Percentiles rank a stretch among this genome's conserved stretches.
phyloP scores from a whole-genome alignment of 2,888 invertebrate genomes.

The Plebejus argus region DNA sequence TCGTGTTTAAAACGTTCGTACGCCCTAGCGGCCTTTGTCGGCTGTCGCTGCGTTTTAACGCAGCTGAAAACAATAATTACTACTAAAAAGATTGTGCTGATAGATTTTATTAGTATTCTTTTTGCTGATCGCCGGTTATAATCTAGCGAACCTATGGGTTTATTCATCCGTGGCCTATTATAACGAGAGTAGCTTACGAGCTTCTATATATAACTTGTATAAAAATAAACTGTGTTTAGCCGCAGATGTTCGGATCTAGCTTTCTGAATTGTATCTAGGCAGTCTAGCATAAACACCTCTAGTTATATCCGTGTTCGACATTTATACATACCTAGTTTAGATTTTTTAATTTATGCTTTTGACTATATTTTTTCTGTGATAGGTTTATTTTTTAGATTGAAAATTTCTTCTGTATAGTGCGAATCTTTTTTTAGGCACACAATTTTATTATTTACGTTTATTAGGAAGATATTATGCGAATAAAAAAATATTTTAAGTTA shows the following conservation, averaged over 20 bases:
- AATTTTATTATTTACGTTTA: conserved; percentile 5
- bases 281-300: not conserved
- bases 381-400: not conserved
- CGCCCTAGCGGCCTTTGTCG: not conserved
- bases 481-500: not conserved
- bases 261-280: conserved; percentile 4
- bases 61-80: not conserved
- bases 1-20: not conserved
- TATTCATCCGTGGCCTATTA: not conserved
- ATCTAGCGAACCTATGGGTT: not conserved
- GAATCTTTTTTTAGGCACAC: not conserved
- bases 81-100: not conserved
- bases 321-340: not conserved
- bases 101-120: not conserved
- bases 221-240: not conserved
- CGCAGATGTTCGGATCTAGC: not conserved
- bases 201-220: conserved; percentile 9
- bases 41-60: not conserved
- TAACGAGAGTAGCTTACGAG: not conserved
- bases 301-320: not conserved
- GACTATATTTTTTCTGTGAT: conserved; percentile 18
- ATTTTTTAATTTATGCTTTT: conserved; percentile 5
- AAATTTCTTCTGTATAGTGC: not conserved
- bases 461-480: not conserved
- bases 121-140: not conserved